These are phyloP conservation scores for Lamellibrachia luymesi DNA, from an alignment of 1,140 invertebrate species.

Conservation along the genomic window DNA sequence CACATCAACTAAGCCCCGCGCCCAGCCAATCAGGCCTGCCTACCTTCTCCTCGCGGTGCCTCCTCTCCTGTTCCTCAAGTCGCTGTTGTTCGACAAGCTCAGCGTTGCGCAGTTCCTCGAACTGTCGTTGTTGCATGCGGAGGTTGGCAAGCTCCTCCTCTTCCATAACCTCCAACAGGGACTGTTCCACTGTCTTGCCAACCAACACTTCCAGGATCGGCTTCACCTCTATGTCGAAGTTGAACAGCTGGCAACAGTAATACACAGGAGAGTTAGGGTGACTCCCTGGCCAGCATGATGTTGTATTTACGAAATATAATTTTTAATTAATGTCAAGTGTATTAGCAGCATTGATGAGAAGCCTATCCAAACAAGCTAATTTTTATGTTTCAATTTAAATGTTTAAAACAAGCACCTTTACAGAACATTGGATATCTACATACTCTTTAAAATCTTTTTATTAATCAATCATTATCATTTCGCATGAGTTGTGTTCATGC, in stretches of 20 bases:
- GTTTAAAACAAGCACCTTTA: too few relatives aligned
- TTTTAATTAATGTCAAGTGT: too few relatives aligned
- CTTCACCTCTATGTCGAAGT: slow-evolving; percentile 85
- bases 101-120: slow-evolving; percentile 71
- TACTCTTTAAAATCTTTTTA: too few relatives aligned
- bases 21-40: slow-evolving; percentile 6
- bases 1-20: neutral
- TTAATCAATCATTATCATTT: too few relatives aligned
- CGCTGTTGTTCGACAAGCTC: slow-evolving; percentile 76
- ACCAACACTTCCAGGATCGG: slow-evolving; percentile 84
- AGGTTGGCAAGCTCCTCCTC: slow-evolving; percentile 65
- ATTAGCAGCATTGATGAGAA: too few relatives aligned
- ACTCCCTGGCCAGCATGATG: too few relatives aligned
- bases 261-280: too few relatives aligned
- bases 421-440: too few relatives aligned
- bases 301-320: too few relatives aligned
- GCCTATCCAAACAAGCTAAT: too few relatives aligned
- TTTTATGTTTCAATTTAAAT: too few relatives aligned
- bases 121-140: slow-evolving; percentile 74
- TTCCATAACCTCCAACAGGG: slow-evolving; percentile 71
- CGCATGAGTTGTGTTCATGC: too few relatives aligned
- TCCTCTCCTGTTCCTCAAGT: slow-evolving; percentile 71
- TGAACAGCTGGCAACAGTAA: slow-evolving; percentile 58
- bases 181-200: slow-evolving; percentile 83
- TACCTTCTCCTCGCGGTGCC: slow-evolving; percentile 64